Evolutionary conservation across 2,797 vertebrate genomes (phyloP).

Genomic region (Cossypha caffra): DNA sequence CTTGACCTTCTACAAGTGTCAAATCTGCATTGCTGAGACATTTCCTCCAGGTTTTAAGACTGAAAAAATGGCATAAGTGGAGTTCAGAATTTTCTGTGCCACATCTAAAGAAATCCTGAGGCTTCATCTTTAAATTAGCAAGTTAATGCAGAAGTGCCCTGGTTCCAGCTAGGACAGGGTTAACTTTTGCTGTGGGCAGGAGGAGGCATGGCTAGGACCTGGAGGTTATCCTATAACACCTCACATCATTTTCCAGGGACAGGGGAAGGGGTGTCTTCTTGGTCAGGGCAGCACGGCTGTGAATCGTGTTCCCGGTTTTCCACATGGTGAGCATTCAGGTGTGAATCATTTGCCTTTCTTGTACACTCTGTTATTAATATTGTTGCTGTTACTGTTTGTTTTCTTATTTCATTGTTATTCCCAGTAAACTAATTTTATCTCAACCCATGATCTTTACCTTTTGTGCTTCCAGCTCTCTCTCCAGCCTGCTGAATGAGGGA

Average conservation of each 20-base stretch:
- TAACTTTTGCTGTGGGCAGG: not conserved
- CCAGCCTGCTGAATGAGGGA: not conserved
- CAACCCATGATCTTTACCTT: not conserved
- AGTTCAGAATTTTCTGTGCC: not conserved
- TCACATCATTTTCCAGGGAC: not conserved
- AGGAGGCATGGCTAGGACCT: not conserved
- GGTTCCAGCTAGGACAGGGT: not conserved
- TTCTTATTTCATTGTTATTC: not conserved
- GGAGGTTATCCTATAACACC: not conserved
- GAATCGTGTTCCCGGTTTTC: not conserved
- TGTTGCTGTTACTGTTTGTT: not conserved
- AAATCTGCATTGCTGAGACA: not conserved
- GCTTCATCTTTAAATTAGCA: not conserved
- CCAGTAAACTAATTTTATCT: not conserved
- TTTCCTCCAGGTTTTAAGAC: not conserved
- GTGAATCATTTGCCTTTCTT: not conserved
- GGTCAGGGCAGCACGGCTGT: too few species aligned
- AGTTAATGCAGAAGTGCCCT: not conserved
- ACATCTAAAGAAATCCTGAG: not conserved
- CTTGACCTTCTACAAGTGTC: not conserved
- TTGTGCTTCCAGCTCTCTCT: not conserved
- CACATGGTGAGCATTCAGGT: rapidly evolving
- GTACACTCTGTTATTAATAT: not conserved
- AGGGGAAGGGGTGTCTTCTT: not conserved
- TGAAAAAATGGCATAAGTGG: not conserved